These are phyloP conservation scores for Eremophila alpestris DNA, from an alignment of 2,797 vertebrate genomes.

Conservation along the genomic window DNA sequence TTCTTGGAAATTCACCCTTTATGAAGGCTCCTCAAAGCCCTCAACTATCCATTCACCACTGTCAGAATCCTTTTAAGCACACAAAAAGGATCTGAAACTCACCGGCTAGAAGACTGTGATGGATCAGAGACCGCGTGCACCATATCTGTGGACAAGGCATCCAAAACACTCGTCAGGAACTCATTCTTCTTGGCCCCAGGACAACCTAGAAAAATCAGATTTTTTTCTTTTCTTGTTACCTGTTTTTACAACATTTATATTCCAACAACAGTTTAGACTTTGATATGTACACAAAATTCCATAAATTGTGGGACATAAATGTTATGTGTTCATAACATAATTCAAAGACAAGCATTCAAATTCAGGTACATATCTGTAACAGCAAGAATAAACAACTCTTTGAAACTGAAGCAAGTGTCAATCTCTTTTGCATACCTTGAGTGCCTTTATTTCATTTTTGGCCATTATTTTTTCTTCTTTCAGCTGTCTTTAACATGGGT, in stretches of 20 bases:
- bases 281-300: neutral
- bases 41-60: neutral
- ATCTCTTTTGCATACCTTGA: neutral
- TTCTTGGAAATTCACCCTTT: neutral
- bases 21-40: neutral
- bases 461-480: neutral
- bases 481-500: neutral
- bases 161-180: slow-evolving; percentile 94
- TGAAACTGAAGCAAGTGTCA: neutral
- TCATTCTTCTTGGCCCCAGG: slow-evolving; percentile 94
- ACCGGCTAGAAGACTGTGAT: slow-evolving; percentile 87
- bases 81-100: neutral
- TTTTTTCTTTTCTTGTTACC: neutral
- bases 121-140: slow-evolving; percentile 94
- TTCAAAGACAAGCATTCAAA: neutral
- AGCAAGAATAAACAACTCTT: neutral
- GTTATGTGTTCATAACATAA: neutral
- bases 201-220: slow-evolving; percentile 82
- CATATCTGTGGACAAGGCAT: slow-evolving; percentile 96
- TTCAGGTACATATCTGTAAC: neutral
- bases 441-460: neutral
- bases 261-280: neutral
- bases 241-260: neutral
- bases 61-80: neutral
- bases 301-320: neutral